Evolutionary conservation across 1,140 invertebrate species (phyloP), one percentile per base, ranked within the genome.

Genomic region (Orussus abietinus): DNA sequence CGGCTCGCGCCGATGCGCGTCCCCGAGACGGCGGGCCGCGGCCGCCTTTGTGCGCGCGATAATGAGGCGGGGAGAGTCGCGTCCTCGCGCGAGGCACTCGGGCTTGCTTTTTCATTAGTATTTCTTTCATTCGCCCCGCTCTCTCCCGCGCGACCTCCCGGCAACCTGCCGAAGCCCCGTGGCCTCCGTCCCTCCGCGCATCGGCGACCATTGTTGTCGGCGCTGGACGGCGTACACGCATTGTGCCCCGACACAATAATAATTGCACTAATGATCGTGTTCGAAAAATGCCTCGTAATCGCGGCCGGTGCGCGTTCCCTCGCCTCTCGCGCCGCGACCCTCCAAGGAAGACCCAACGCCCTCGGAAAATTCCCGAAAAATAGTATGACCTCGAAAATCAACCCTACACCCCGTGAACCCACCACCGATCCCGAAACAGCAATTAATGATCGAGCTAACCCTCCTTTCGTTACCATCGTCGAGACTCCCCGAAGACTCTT

Each of bases 221-320:
- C 49, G 52, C 51, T 51, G 45, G 53, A n/a, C n/a, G n/a, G n/a
- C n/a, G n/a, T 54, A 44, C 48, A 51, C 55, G 56, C 51, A 64
- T 67, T 67, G 62, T 67, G 45, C 55, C 46, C 51, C 55, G 49
- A 51, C 59, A 58, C 55, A 57, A 63, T 63, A 57, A 62, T 69
- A 70, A 70, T 69, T 70, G 64, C 62, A 53, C 60, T 65, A 66
- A 68, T 65, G 62, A 62, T 66, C 62, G 50, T 48, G 51, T 49
- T 51, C 51, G 41, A 64, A 59, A 64, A 64, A 51, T 50, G 59
- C 59, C 45, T 52, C 38, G 59, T 62, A 63, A 62, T 61, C 58
- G 49, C 36, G 49, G 31, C 31, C 25, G 26, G 31, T 36, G 41
- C 26, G 38, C 42, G 32, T 31, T 36, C 43, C 11, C 20, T 13